Evolutionary conservation across 2,888 invertebrate genomes (phyloP).

Genomic region (Neocrepidodera transversa): DNA sequence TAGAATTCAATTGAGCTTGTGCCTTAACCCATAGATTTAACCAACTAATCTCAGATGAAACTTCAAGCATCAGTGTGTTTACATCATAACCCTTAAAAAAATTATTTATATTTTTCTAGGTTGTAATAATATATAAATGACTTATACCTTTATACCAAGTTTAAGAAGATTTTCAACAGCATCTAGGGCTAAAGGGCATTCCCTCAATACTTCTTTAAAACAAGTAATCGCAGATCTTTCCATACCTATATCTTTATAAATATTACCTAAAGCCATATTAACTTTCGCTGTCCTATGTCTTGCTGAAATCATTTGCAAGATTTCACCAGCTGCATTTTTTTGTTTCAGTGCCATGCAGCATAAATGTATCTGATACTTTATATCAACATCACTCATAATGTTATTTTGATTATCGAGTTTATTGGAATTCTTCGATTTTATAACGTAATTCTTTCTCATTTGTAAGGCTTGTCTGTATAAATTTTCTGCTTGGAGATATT

Average conservation of each 20-base stretch:
- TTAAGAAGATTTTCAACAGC: constrained; percentile 76
- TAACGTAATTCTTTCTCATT: constrained; percentile 68
- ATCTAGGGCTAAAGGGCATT: constrained; percentile 75
- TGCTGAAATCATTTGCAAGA: constrained; percentile 66
- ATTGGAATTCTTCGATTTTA: constrained; percentile 62
- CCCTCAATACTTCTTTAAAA: constrained; percentile 80
- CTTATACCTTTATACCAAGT: constrained; percentile 64
- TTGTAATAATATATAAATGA: constrained; percentile 2
- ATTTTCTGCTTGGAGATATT: constrained; percentile 73
- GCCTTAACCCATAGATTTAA: constrained; percentile 70
- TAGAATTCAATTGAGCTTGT: constrained; percentile 69
- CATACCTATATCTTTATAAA: constrained; percentile 74
- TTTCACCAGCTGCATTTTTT: constrained; percentile 66
- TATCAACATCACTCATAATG: constrained; percentile 68
- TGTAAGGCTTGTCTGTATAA: constrained; percentile 71
- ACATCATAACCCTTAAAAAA: constrained; percentile 74
- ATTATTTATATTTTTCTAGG: neutral
- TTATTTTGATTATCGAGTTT: constrained; percentile 63
- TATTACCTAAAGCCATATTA: constrained; percentile 78
- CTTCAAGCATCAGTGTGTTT: constrained; percentile 72
- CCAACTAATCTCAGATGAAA: constrained; percentile 62
- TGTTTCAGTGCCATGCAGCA: constrained; percentile 74
- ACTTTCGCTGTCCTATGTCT: constrained; percentile 75
- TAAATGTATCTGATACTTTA: constrained; percentile 75
- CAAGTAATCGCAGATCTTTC: constrained; percentile 75